phyloP scores from a whole-genome alignment of 2,888 invertebrate species.

The Heterodera filipjevi region DNA sequence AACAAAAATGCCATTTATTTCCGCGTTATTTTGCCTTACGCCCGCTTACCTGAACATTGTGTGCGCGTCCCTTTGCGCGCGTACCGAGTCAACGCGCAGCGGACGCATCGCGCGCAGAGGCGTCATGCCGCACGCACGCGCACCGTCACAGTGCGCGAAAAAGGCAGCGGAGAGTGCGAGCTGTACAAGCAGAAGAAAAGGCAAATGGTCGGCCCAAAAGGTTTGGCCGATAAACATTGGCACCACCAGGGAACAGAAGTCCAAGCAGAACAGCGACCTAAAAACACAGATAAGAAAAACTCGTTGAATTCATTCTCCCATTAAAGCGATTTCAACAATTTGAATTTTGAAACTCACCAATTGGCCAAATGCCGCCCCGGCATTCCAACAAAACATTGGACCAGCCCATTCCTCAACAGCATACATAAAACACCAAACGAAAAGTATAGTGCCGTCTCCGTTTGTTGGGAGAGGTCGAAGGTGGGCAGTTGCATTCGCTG shows the following conservation, averaged over 20 bases:
- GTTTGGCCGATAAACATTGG: slow-evolving; percentile 36
- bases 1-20: neutral
- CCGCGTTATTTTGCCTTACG: too few relatives aligned
- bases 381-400: slow-evolving; percentile 9
- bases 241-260: slow-evolving; percentile 30
- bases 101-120: neutral
- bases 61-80: slow-evolving; percentile 24
- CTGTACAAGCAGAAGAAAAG: slow-evolving; percentile 7
- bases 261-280: slow-evolving; percentile 15
- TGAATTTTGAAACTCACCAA: too few relatives aligned
- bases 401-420: slow-evolving; percentile 14
- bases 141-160: neutral
- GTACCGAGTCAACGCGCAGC: slow-evolving; percentile 2
- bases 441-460: slow-evolving; percentile 14
- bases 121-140: neutral
- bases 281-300: neutral
- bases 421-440: neutral
- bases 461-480: neutral
- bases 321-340: too few relatives aligned
- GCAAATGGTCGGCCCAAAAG: slow-evolving; percentile 29
- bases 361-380: slow-evolving; percentile 1
- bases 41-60: slow-evolving; percentile 27
- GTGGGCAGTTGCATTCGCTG: neutral
- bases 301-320: too few relatives aligned
- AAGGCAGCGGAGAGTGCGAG: neutral